Evolutionary conservation across 1,140 invertebrate genomes (phyloP), one percentile per base, ranked within the genome.

Genomic region (Zeugodacus cucurbitae): DNA sequence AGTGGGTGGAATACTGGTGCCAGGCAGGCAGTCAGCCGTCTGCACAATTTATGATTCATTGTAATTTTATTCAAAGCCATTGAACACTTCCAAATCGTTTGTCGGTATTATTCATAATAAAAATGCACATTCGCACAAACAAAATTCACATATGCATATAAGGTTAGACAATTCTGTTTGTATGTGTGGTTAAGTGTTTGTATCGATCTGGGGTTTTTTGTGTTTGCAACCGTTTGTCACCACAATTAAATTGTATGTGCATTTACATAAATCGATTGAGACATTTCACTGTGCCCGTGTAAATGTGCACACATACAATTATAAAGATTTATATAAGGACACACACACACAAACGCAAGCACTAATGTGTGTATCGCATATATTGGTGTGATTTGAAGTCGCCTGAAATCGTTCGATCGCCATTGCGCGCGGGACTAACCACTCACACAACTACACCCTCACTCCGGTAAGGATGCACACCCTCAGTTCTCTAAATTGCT

Each of bases 11-110:
- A 8, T 44, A 1, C 7, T 8, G n/a, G 17, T n/a, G 22, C 20
- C 70, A 78, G 22, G 70, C 70, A 41, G 34, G 22, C 41, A 48
- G 41, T 3, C 74, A 54, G 41, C 32, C 34, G 34, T 37, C 41
- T 48, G 44, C 22, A 48, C 22, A 62, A 82, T 82, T 82, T 82
- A 82, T 82, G 74, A 82, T 82, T 82, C 74, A 82, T 82, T 82
- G 74, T 82, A 82, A 82, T 82, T 82, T 82, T 82, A 82, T 82
- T 82, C 74, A 82, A 82, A 82, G 41, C 74, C 41, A 82, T 82
- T 82, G 74, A 82, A 82, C 41, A 82, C 74, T 82, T 82, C 74
- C 74, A 82, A 82, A 82, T 48, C 41, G 74, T 82, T 82, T 82
- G 74, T 82, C 74, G 74, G 44, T 82, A 82, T 82, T 48, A 82